phyloP scores from a whole-genome alignment of 2,888 invertebrate genomes.

The Drosophila subsilvestris region DNA sequence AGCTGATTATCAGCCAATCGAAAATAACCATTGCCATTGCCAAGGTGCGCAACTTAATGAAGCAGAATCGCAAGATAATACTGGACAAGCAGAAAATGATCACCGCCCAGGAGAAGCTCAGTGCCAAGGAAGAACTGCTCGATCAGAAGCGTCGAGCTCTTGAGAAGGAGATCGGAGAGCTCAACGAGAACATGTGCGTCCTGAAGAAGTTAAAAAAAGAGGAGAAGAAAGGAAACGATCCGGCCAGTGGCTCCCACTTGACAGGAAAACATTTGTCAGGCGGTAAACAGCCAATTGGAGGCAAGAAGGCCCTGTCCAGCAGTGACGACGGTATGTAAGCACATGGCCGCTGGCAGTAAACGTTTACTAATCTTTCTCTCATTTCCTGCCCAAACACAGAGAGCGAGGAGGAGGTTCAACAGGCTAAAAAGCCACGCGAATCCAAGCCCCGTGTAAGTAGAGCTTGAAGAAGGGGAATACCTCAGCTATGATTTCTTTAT shows the following conservation, averaged over 20 bases:
- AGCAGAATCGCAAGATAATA: too few relatives aligned
- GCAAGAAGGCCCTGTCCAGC: not conserved
- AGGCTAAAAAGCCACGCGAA: too few relatives aligned
- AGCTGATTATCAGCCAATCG: constrained; percentile 92
- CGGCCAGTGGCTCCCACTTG: constrained; percentile 68
- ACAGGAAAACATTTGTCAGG: constrained; percentile 30
- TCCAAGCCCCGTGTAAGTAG: not conserved
- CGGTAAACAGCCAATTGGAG: not conserved
- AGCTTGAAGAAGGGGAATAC: not conserved
- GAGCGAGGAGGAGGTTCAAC: too few relatives aligned
- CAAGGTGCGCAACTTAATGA: too few relatives aligned
- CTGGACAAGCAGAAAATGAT: too few relatives aligned
- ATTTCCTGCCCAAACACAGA: too few relatives aligned
- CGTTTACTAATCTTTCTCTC: too few relatives aligned
- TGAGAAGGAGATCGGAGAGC: constrained; percentile 95
- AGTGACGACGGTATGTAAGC: too few relatives aligned
- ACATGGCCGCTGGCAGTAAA: too few relatives aligned
- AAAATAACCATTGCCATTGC: constrained; percentile 85
- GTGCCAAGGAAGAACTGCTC: not conserved
- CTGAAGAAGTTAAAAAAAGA: constrained; percentile 95
- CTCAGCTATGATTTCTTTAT: not conserved
- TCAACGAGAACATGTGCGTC: constrained; percentile 92
- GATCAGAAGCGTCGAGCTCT: constrained; percentile 86
- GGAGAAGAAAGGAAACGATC: constrained; percentile 86
- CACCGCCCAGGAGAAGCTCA: not conserved